Percentiles rank a stretch among this genome's conserved stretches.
Evolutionary conservation across 2,888 invertebrate genomes (phyloP).

Genomic region (Andrena camellia): DNA sequence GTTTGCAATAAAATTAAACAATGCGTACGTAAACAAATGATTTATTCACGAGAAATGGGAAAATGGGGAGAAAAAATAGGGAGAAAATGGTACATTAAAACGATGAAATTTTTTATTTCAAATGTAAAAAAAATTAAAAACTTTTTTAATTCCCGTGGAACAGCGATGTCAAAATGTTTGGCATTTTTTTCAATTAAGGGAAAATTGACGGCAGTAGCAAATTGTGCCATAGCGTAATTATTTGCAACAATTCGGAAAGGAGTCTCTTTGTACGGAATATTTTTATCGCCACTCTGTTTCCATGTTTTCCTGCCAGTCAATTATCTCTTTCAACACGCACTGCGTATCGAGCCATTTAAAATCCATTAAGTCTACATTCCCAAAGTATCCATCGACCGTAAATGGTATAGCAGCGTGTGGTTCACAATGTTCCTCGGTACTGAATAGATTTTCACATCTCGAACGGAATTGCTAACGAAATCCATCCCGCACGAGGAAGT

Average conservation of each 20-base stretch:
- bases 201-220: neutral
- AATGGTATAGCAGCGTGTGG: neutral
- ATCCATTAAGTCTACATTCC: neutral
- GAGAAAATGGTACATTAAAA: neutral
- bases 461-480: no score
- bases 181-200: conserved; percentile 5
- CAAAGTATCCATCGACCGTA: neutral
- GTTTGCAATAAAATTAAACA: neutral
- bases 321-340: neutral
- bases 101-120: neutral
- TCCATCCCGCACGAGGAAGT: neutral
- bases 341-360: neutral
- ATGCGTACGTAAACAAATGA: neutral
- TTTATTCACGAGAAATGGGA: neutral
- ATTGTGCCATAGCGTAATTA: neutral
- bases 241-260: neutral
- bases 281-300: conserved; percentile 23
- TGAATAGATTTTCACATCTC: no score
- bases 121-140: neutral
- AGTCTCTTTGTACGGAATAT: neutral
- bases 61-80: neutral
- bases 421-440: neutral
- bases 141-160: neutral
- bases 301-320: neutral
- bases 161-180: conserved; percentile 1